Evolutionary conservation across 2,888 invertebrate species (phyloP), one percentile per base, ranked within the genome.

Genomic region (Drosophila colorata): DNA sequence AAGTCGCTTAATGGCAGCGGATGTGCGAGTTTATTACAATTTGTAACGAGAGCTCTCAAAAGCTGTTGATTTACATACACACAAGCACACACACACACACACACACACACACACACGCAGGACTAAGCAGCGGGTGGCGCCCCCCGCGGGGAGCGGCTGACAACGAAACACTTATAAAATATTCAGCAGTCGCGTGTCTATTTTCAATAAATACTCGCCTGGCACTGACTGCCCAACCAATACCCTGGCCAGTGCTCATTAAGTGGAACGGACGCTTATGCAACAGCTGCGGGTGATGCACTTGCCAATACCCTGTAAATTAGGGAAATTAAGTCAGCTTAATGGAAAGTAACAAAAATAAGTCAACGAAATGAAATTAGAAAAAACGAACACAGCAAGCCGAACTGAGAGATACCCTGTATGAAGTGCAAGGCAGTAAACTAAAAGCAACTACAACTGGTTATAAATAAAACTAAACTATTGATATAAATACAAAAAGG

Each of bases 11-110:
- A 78, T 78, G 78, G 85, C 85, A 80, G 64, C 84, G 87, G 87
- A 87, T 85, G 85, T 84, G 70, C 81, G 69, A 81, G 87, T 87
- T 83, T 87, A 83, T 83, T 83, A 87, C 85, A 84, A 83, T 87
- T 87, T 83, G 83, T 84, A 83, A 83, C 81, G 82, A 83, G 81
- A 80, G 73, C 74, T 73, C 66, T 70, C 63, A 60, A 67, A 72
- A 70, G 70, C 76, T 78, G 79, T 78, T 78, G 79, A 78, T 78
- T 77, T 74, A 78, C 75, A 76, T 74, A 74, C 60, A 52, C 31
- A 47, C 9, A 43, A 41, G 28, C 28, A 48, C 55, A 41, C 18
- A 41, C 46, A 63, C 35, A 63, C 18, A 58, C 37, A 49, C 31
- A 43, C 43, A 47, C 14, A 41, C 16, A 43, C 8, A 38, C 38